phyloP scores from a whole-genome alignment of 2,113 vertebrate genomes.

The Istiophorus platypterus region DNA sequence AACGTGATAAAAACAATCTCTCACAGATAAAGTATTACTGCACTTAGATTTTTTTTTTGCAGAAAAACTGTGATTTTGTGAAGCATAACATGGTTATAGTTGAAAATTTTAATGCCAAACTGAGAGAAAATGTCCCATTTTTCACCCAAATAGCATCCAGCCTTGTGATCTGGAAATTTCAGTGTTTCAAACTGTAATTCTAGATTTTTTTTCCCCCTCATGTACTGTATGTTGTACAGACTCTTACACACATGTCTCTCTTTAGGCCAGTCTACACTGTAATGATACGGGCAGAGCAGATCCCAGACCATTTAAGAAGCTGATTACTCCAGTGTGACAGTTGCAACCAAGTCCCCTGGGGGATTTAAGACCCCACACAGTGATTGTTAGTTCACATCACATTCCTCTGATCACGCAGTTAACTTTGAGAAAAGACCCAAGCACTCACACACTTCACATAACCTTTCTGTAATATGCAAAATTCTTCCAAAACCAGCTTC shows the following conservation, averaged over 20 bases:
- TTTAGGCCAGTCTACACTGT: not conserved
- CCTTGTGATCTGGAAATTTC: no score
- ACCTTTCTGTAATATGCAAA: not conserved
- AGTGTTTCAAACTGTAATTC: no score
- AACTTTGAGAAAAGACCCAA: not conserved
- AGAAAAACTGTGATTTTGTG: not conserved
- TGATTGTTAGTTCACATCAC: slow-evolving; percentile 28
- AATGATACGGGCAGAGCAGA: not conserved
- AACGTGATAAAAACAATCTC: no score
- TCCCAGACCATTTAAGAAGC: slow-evolving; percentile 34
- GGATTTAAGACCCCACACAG: slow-evolving; percentile 57
- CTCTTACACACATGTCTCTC: slow-evolving; percentile 13
- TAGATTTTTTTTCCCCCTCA: not conserved
- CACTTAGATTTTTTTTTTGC: no score
- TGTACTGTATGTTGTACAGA: no score
- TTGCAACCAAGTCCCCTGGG: slow-evolving; percentile 4
- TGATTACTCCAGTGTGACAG: slow-evolving; percentile 46
- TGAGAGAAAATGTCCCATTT: no score
- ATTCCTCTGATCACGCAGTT: slow-evolving; percentile 28
- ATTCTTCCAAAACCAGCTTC: not conserved
- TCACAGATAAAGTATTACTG: no score
- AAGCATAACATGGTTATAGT: no score
- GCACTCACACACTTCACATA: not conserved
- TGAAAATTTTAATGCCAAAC: no score
- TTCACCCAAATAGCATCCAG: no score